Evolutionary conservation across 2,113 vertebrate genomes (phyloP).

Genomic region (Rynchops niger): DNA sequence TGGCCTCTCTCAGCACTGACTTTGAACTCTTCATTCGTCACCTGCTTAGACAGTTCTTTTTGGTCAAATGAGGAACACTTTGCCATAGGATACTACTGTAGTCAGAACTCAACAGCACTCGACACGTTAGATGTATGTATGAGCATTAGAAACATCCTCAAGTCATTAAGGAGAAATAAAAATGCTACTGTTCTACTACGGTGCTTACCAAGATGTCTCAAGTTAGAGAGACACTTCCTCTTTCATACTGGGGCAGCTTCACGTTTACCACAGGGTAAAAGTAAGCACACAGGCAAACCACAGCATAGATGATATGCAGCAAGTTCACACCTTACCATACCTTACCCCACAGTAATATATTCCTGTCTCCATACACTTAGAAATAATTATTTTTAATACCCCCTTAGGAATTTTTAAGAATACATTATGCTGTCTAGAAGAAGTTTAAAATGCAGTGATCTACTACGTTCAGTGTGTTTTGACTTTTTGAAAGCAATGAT

Average conservation of each 20-base stretch:
- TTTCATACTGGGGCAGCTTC: background rate
- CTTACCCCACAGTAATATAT: background rate
- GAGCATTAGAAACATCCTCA: background rate
- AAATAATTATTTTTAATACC: slow-evolving; percentile 1
- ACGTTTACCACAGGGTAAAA: background rate
- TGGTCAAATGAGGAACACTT: background rate
- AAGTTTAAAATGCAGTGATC: background rate
- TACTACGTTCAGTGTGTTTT: background rate
- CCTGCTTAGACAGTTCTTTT: background rate
- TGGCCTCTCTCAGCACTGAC: background rate
- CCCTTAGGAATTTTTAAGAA: background rate
- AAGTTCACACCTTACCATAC: background rate
- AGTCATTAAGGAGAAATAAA: background rate
- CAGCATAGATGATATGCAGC: background rate
- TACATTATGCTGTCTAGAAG: background rate
- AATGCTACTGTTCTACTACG: background rate
- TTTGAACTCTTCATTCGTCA: background rate
- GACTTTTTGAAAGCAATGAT: background rate
- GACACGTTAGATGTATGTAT: background rate
- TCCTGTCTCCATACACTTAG: background rate
- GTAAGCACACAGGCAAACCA: background rate
- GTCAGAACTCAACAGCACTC: background rate
- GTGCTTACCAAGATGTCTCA: background rate
- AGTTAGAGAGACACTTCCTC: background rate
- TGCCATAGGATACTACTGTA: background rate